phyloP scores from a whole-genome alignment of 2,113 vertebrate species.

The Mugil cephalus region DNA sequence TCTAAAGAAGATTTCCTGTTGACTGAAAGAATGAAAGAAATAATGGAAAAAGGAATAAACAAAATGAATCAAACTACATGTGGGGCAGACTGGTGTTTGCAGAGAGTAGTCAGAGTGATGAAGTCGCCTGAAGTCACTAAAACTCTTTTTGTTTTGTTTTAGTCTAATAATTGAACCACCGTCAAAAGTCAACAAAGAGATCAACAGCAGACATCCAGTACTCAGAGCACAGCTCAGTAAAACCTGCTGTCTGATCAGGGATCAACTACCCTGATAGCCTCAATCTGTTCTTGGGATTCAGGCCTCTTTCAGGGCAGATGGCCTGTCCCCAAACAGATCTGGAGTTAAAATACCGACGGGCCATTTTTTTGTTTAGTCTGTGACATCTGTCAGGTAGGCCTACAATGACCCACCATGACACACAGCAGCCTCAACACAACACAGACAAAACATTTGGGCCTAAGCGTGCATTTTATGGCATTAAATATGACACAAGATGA shows the following conservation, averaged over 20 bases:
- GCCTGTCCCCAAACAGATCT: neutral
- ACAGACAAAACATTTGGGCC: neutral
- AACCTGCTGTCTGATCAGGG: neutral
- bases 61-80: too few relatives aligned
- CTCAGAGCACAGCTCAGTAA: neutral
- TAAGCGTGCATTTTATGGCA: neutral
- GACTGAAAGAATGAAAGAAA: too few relatives aligned
- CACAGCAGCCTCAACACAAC: neutral
- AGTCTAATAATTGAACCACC: neutral
- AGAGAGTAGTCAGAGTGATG: too few relatives aligned
- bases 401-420: neutral
- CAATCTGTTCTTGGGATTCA: neutral
- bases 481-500: too few relatives aligned
- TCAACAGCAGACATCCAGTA: neutral
- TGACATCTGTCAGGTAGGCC: neutral
- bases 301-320: neutral
- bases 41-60: too few relatives aligned
- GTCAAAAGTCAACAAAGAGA: neutral
- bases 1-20: too few relatives aligned
- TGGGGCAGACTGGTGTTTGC: too few relatives aligned
- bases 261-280: neutral
- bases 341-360: neutral
- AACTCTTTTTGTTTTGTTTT: too few relatives aligned
- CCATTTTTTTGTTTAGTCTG: neutral
- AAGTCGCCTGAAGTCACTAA: too few relatives aligned